Conservation (phyloP, 2,797 vertebrate genomes). For the Anniella stebbinsi region DNA sequence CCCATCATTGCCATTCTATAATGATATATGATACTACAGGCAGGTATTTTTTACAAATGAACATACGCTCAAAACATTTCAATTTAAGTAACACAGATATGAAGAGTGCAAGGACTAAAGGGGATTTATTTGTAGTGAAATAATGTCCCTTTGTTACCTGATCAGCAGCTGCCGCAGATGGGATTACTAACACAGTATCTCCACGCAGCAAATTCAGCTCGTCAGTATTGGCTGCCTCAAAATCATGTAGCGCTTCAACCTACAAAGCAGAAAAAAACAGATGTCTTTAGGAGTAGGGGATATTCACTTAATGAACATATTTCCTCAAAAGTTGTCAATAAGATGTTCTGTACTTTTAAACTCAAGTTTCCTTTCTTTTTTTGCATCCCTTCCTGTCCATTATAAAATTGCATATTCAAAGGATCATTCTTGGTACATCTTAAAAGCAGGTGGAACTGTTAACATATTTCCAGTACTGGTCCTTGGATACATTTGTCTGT, state of each 20-base stretch:
- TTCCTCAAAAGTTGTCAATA: not conserved
- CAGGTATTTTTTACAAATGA: not conserved
- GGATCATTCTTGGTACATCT: not conserved
- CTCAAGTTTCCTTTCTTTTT: not conserved
- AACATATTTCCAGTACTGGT: not conserved
- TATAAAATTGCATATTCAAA: not conserved
- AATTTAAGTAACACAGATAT: not conserved
- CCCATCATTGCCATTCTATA: not conserved
- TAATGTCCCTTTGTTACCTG: constrained; percentile 82
- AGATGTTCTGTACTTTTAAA: too few relatives aligned
- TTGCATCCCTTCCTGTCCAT: constrained; percentile 9
- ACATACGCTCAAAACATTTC: not conserved
- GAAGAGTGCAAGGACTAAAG: not conserved
- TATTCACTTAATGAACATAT: not conserved
- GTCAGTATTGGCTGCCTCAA: constrained; percentile 94
- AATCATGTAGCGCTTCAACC: constrained; percentile 95
- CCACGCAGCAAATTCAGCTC: constrained; percentile 92
- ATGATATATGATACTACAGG: not conserved
- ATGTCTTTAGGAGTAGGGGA: not conserved
- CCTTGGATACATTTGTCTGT: not conserved
- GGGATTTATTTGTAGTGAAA: not conserved
- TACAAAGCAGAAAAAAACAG: constrained; percentile 62
- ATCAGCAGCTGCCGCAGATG: constrained; percentile 88
- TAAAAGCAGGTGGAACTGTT: not conserved
- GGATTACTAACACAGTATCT: constrained; percentile 91